Evolutionary conservation across 2,113 vertebrate species (phyloP).

Genomic region (Lepidothrix coronata): DNA sequence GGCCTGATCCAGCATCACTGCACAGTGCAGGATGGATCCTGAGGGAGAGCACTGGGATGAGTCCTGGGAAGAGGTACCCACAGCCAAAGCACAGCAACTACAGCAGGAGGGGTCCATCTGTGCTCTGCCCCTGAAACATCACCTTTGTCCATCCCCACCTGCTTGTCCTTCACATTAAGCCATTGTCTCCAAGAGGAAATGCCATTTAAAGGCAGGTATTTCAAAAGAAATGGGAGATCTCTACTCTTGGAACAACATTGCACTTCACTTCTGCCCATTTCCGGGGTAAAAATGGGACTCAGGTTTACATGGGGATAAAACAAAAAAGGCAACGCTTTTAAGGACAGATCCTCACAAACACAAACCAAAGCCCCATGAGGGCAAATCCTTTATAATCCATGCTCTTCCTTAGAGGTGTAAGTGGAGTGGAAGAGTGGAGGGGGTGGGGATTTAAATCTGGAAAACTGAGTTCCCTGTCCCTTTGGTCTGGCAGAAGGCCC

Average conservation of each 20-base stretch:
- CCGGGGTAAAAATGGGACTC: neutral
- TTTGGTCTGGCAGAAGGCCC: conserved; percentile 31
- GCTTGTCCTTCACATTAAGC: neutral
- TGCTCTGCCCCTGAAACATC: neutral
- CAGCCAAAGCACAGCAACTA: neutral
- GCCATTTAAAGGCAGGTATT: neutral
- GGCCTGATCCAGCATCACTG: fast-evolving
- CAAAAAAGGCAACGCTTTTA: conserved; percentile 37
- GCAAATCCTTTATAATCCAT: conserved; percentile 48
- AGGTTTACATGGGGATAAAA: conserved; percentile 15
- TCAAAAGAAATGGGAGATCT: neutral
- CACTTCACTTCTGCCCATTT: neutral
- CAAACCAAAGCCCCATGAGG: conserved; percentile 6
- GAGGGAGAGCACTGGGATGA: neutral
- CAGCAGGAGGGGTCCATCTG: neutral
- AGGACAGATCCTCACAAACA: conserved; percentile 22
- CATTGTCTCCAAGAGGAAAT: conserved; percentile 7
- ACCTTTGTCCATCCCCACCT: neutral
- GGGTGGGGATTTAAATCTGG: neutral
- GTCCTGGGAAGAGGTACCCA: neutral
- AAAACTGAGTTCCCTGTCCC: conserved; percentile 24
- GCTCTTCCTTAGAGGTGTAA: conserved; percentile 44
- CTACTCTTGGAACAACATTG: neutral
- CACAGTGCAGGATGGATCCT: fast-evolving
- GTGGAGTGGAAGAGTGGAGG: conserved; percentile 17